Evolutionary conservation across 1,140 invertebrate species (phyloP), one percentile per base, ranked within the genome.

Genomic region (Solen grandis): DNA sequence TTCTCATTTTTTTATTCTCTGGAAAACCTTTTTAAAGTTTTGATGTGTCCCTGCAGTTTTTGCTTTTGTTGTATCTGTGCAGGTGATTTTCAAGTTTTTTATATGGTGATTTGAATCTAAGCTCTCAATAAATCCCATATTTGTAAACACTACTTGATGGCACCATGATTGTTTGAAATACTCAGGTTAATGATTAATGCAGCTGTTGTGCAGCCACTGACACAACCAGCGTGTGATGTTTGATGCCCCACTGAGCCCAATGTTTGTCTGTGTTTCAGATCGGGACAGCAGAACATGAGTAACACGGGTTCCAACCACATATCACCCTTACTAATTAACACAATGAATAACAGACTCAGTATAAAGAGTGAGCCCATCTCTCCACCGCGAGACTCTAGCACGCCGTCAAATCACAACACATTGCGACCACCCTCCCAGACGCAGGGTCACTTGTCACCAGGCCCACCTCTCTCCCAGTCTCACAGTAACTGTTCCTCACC

Each of bases 321-420:
- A 50, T 89, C 91, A 59, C 89, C 93, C 59, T 93, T 97, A 88
- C 94, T 94, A 83, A 96, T 96, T 70, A 97, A 95, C 74, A 96
- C 95, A 87, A 96, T 96, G 90, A 97, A 96, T 87, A 96, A 79
- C 50, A 83, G 83, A 79, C 93, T 96, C 68, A 97, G 97, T 92
- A 97, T 99, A 89, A 99, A 98, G 93, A 97, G 96, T 86, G 97
- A 99, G 92, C 97, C 97, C 19, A 97, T 98, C 88, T 97, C 97
- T 86, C 97, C 97, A 74, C 97, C 97, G 4, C 92, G 95, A 73
- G 95, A 95, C 86, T 94, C 94, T 84, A 93, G 85, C 33, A 88
- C 87, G 38, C 88, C 89, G 54, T 89, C 88, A 52, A 87, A 83
- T 73, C 88, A 84, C 65, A 85, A 88, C 41, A 75, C 77, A 66